A percentile compares a stretch with the other conserved stretches of the same genome.
Evolutionary conservation across 2,888 invertebrate genomes (phyloP).

Genomic region (Drosophila formosana): DNA sequence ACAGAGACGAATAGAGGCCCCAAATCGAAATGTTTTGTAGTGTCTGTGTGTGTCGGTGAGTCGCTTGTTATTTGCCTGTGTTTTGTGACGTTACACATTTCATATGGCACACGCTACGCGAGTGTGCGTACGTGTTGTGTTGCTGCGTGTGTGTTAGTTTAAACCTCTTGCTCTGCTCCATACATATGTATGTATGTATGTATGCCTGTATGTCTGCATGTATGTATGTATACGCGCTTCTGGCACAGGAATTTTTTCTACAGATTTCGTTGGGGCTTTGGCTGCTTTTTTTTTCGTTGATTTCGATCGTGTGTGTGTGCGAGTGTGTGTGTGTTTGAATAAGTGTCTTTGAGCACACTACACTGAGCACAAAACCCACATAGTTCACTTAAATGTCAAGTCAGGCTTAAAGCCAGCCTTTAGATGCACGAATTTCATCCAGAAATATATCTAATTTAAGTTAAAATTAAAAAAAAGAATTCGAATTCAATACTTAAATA

Average conservation of each 20-base stretch:
- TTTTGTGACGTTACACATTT: constrained; percentile 69
- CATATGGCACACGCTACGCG: constrained; percentile 59
- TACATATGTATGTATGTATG: background rate
- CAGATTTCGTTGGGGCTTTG: constrained; percentile 60
- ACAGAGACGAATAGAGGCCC: constrained; percentile 28
- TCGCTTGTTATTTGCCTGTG: constrained; percentile 25
- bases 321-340: constrained; percentile 40
- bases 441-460: no score
- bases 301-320: constrained; percentile 50
- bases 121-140: constrained; percentile 17
- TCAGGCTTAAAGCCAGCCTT: constrained; percentile 31
- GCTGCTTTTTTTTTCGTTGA: constrained; percentile 54
- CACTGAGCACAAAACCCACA: constrained; percentile 62
- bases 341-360: constrained; percentile 43
- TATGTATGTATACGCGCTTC: constrained; percentile 21
- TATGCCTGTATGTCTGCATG: background rate
- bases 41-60: constrained; percentile 49
- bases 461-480: no score
- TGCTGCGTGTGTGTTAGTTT: constrained; percentile 25
- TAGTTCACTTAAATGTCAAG: constrained; percentile 7
- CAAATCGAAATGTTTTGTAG: constrained; percentile 56
- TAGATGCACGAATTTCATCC: background rate
- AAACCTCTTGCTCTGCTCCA: constrained; percentile 41
- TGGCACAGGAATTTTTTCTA: constrained; percentile 60
- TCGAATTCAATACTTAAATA: no score